phyloP scores from a whole-genome alignment of 2,888 invertebrate genomes.

The Barypeithes pellucidus region DNA sequence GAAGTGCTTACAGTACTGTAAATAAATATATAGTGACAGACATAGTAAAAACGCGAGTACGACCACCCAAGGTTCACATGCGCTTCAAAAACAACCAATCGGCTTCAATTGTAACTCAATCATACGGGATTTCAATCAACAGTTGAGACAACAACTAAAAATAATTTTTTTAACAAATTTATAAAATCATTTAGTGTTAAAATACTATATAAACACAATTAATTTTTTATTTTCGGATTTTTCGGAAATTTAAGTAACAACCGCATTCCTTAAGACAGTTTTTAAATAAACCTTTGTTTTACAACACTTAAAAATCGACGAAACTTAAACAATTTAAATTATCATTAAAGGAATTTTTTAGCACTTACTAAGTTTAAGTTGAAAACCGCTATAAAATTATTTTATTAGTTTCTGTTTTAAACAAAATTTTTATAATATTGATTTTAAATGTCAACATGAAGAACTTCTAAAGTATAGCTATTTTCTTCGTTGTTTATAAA shows the following conservation, averaged over 20 bases:
- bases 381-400: neutral
- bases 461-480: neutral
- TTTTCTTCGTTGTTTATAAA: neutral
- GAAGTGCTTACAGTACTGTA: no score
- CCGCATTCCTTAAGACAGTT: no score
- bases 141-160: no score
- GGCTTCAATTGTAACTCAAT: no score
- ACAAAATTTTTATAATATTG: neutral
- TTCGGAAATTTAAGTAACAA: neutral
- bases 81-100: no score
- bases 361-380: neutral
- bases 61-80: no score
- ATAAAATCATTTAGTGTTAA: no score
- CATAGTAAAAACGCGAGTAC: no score
- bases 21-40: no score
- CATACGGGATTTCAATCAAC: no score
- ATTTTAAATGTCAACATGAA: neutral
- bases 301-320: neutral
- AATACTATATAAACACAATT: no score
- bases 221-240: neutral
- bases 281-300: neutral
- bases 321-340: neutral
- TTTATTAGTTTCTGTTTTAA: neutral
- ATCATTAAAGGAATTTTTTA: neutral
- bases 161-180: no score